Evolutionary conservation across 2,797 vertebrate species (phyloP), one percentile per base, ranked within the genome.

Genomic region (Oreochromis mossambicus): DNA sequence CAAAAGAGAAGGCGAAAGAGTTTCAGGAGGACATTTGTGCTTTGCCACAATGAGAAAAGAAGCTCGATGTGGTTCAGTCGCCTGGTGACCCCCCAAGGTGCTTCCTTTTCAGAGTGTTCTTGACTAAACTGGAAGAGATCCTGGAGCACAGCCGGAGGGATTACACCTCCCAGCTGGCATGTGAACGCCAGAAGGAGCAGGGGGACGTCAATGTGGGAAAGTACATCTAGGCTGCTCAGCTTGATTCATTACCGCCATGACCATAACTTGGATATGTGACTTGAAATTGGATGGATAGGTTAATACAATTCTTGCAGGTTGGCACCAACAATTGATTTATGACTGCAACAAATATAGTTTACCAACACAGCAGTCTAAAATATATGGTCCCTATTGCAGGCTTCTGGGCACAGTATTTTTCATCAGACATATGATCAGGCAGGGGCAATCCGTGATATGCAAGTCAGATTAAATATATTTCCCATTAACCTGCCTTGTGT

Each of bases 91-190:
- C 36, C 36, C 24, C 54, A 54, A 78, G 66, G 68, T 82, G 36
- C 38, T 73, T 81, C 21, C 68, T 56, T 86, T 80, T 82, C 58
- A 81, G 41, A n/a, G 46, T 73, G 19, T 50, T 63, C 80, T 21
- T 77, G 58, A 75, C 83, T 70, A 5, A 83, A 78, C 48, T 26
- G 76, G 50, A 83, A 17, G 77, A 76, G 34, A 63, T 68, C 80
- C 82, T 70, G 32, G 78, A 82, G 86, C 79, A 79, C 63, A 80
- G 63, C 83, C n/a, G 7, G 77, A 79, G 83, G 77, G 77, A 79
- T 91, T 86, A 84, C 63, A 79, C 81, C 81, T 86, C 58, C 82
- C 82, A 66, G 63, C 79, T 82, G 81, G 78, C 63, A 76, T 56
- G n/a, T 11, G 43, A 84, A 78, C 52, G 21, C 50, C 79, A 85